Evolutionary conservation across 2,113 vertebrate species (phyloP).

Genomic region (Sinocyclocheilus maitianheensis): DNA sequence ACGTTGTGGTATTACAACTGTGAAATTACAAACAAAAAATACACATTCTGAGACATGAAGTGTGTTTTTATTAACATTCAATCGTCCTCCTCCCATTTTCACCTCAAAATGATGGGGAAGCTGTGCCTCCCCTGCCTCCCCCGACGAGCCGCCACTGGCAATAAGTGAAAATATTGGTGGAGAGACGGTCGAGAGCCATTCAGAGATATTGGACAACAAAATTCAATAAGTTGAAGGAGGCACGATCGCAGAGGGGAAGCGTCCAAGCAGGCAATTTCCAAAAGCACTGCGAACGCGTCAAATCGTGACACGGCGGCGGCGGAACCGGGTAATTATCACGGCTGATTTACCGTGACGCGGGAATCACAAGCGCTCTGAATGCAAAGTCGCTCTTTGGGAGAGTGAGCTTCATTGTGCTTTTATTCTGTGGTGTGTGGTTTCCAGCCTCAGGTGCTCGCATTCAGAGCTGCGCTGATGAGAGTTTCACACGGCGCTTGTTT

Average conservation of each 20-base stretch:
- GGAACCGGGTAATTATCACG: neutral
- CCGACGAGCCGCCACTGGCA: no score
- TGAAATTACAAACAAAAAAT: no score
- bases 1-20: no score
- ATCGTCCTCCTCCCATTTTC: no score
- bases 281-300: constrained; percentile 48
- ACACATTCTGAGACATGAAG: no score
- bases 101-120: no score
- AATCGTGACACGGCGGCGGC: neutral
- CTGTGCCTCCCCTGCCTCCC: no score
- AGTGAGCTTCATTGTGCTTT: constrained; percentile 59
- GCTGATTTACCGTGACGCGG: neutral
- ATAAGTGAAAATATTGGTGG: constrained; percentile 75
- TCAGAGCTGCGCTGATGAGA: constrained; percentile 14
- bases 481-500: constrained; percentile 23
- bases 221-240: constrained; percentile 76
- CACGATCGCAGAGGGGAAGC: constrained; percentile 67
- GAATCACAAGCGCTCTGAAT: neutral
- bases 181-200: constrained; percentile 68
- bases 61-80: no score
- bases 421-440: constrained; percentile 45
- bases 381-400: neutral
- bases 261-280: constrained; percentile 62
- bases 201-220: constrained; percentile 73
- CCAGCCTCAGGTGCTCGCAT: constrained; percentile 7